These are phyloP conservation scores for Haliclystus octoradiatus DNA, from an alignment of 30 jellyfish, hydroid and myxozoan genomes.

Conservation along the genomic window DNA sequence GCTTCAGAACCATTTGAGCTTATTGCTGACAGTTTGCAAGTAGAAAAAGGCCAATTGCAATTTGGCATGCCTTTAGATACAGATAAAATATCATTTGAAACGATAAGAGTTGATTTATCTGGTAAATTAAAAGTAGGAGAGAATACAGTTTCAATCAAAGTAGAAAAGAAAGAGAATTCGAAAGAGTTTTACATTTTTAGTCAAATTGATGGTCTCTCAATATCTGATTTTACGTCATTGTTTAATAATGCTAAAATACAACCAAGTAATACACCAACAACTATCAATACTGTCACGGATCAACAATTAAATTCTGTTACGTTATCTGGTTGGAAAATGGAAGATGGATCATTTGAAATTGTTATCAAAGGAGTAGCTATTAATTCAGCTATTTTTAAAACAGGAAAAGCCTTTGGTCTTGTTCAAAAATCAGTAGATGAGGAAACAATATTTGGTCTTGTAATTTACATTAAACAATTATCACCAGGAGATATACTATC, in stretches of 20 bases:
- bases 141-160: conserved; percentile 29
- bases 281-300: conserved; percentile 20
- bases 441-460: conserved; percentile 37
- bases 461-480: conserved; percentile 27
- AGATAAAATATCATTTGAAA: conserved; percentile 12
- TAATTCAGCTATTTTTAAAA: conserved; percentile 23
- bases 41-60: conserved; percentile 33
- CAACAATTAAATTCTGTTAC: conserved; percentile 39
- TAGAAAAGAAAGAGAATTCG: conserved; percentile 25
- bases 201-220: conserved; percentile 17
- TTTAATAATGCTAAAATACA: conserved; percentile 38
- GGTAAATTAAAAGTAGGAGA: conserved; percentile 39
- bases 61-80: conserved; percentile 35
- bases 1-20: conserved; percentile 70
- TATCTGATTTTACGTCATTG: conserved; percentile 42
- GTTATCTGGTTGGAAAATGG: conserved; percentile 33
- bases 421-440: conserved; percentile 52
- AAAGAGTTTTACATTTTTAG: conserved; percentile 34
- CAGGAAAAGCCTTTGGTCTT: conserved; percentile 24
- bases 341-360: conserved; percentile 65
- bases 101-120: conserved; percentile 19
- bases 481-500: conserved; percentile 52
- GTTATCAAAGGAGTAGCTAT: conserved; percentile 37
- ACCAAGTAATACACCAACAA: conserved; percentile 25
- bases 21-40: conserved; percentile 36